Evolutionary conservation across 2,888 invertebrate genomes (phyloP).

Genomic region (Xestia xanthographa): DNA sequence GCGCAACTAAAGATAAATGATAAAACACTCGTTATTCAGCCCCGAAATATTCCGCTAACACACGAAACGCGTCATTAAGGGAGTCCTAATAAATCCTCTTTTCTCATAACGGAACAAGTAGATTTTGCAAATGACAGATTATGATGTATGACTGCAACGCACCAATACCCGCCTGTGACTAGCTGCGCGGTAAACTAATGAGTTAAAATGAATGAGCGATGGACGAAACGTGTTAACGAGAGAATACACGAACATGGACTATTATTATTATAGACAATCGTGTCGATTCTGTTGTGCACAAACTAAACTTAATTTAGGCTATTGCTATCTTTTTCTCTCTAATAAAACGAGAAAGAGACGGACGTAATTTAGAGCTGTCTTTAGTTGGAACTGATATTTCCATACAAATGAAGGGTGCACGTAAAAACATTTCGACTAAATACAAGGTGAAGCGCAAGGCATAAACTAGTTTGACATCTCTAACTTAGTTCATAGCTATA

Average conservation of each 20-base stretch:
- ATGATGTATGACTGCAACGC: conserved; percentile 43
- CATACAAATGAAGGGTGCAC: no score
- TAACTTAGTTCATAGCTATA: no score
- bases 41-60: neutral
- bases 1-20: neutral
- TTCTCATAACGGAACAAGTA: conserved; percentile 4
- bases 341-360: no score
- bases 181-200: conserved; percentile 41
- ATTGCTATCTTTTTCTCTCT: no score
- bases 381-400: no score
- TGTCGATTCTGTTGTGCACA: no score
- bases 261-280: conserved; percentile 2
- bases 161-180: conserved; percentile 26
- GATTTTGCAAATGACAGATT: conserved; percentile 41
- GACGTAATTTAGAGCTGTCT: no score
- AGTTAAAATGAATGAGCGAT: conserved; percentile 48
- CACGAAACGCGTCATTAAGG: neutral
- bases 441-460: no score
- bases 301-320: no score
- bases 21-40: neutral
- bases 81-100: conserved; percentile 11
- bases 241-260: conserved; percentile 4
- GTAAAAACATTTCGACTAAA: no score
- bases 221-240: conserved; percentile 29
- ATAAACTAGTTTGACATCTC: no score